Conservation (phyloP, 2,888 invertebrate genomes). For the Pachycephus smyrnensis region DNA sequence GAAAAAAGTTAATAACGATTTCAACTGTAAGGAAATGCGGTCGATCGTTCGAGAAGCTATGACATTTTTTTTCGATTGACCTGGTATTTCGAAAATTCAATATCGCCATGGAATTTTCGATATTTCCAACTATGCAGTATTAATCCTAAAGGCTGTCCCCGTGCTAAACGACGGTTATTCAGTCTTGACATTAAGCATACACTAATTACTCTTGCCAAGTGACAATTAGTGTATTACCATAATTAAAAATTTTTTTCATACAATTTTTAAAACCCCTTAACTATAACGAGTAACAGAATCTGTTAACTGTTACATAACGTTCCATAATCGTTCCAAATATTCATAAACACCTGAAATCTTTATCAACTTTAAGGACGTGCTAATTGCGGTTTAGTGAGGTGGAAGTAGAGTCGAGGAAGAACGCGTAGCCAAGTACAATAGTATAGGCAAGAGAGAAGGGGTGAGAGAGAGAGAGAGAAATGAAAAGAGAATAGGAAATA, state of each 20-base stretch:
- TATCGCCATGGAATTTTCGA: not conserved
- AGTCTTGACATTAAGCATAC: not conserved
- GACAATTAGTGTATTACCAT: not conserved
- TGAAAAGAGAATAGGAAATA: not conserved
- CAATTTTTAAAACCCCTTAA: too few species aligned
- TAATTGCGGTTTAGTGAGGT: not conserved
- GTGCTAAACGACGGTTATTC: not conserved
- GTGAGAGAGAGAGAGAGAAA: not conserved
- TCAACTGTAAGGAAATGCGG: too few species aligned
- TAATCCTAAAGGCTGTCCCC: not conserved
- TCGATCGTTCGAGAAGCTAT: not conserved
- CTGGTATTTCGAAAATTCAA: not conserved
- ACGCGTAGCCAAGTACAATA: not conserved
- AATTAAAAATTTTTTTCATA: too few species aligned
- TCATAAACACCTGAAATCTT: too few species aligned
- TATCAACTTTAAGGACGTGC: not conserved
- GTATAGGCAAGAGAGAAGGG: not conserved
- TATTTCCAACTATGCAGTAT: not conserved
- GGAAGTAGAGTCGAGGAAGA: not conserved
- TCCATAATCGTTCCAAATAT: too few species aligned
- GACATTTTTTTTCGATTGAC: not conserved
- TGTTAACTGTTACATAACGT: too few species aligned
- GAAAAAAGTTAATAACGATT: not conserved
- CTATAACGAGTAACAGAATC: too few species aligned
- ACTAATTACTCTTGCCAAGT: too few species aligned